These are phyloP conservation scores for Syndactyla subalaris DNA, from an alignment of 2,797 vertebrate genomes.

Conservation along the genomic window DNA sequence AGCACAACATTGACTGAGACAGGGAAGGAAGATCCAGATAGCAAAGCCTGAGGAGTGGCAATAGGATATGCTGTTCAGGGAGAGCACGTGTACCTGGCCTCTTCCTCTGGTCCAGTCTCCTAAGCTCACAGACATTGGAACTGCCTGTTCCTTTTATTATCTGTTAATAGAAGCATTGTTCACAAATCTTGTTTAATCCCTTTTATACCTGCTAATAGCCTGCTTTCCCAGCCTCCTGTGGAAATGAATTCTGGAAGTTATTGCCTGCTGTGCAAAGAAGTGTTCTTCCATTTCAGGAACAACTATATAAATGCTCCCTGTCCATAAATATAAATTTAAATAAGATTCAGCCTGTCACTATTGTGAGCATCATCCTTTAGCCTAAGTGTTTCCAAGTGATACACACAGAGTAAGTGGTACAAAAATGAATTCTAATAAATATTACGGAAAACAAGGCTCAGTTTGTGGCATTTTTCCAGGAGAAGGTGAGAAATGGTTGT, in stretches of 20 bases:
- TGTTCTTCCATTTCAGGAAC: not conserved
- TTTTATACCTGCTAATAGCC: slow-evolving; percentile 36
- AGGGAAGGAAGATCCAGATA: not conserved
- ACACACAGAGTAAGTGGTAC: not conserved
- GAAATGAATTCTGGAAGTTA: not conserved
- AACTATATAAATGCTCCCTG: not conserved
- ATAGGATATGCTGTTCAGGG: not conserved
- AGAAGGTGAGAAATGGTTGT: not conserved
- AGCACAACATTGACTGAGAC: not conserved
- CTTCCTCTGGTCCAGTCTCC: not conserved
- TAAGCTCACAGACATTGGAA: not conserved
- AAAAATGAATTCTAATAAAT: not conserved
- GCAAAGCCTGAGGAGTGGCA: not conserved
- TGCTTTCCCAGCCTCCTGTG: slow-evolving; percentile 39
- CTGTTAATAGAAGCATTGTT: slow-evolving; percentile 34
- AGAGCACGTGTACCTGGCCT: not conserved
- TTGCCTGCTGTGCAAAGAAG: not conserved
- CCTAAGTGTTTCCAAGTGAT: not conserved
- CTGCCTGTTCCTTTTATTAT: not conserved
- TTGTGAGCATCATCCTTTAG: not conserved
- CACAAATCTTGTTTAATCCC: slow-evolving; percentile 52
- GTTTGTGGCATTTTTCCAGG: not conserved
- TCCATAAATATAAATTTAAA: not conserved
- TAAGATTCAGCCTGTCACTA: not conserved
- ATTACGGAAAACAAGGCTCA: not conserved